Evolutionary conservation across 2,888 invertebrate species (phyloP).

Genomic region (Drosophila incognita): DNA sequence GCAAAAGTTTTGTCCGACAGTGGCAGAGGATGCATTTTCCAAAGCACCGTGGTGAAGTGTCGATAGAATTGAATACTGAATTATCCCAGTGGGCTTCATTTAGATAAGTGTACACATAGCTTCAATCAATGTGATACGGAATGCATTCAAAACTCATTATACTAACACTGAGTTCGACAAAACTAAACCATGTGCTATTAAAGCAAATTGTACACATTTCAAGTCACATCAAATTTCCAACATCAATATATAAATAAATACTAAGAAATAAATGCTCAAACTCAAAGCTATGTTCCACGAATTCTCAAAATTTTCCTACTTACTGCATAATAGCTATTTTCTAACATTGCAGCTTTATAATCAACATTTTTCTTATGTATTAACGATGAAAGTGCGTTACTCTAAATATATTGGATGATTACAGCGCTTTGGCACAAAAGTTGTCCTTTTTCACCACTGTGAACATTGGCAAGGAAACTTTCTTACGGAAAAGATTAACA

Average conservation of each 20-base stretch:
- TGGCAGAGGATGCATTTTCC: conserved; percentile 12
- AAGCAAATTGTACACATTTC: not conserved
- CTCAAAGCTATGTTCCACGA: not conserved
- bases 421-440: not conserved
- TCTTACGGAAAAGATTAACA: conserved; percentile 58
- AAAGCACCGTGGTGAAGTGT: conserved; percentile 11
- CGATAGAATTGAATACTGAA: not conserved
- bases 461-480: conserved; percentile 46
- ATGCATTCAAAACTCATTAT: not conserved
- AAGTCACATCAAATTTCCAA: not conserved
- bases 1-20: conserved; percentile 11
- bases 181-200: not conserved
- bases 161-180: not conserved
- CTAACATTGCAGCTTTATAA: not conserved
- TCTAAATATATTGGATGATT: not conserved
- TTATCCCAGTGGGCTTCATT: not conserved
- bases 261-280: not conserved
- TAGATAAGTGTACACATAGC: not conserved
- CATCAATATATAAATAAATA: not conserved
- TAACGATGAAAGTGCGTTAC: not conserved
- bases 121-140: not conserved
- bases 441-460: conserved; percentile 19
- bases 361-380: not conserved
- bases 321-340: not conserved
- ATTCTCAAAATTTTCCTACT: not conserved